Conservation (phyloP, 2,888 invertebrate genomes). For the Adelphocoris suturalis region DNA sequence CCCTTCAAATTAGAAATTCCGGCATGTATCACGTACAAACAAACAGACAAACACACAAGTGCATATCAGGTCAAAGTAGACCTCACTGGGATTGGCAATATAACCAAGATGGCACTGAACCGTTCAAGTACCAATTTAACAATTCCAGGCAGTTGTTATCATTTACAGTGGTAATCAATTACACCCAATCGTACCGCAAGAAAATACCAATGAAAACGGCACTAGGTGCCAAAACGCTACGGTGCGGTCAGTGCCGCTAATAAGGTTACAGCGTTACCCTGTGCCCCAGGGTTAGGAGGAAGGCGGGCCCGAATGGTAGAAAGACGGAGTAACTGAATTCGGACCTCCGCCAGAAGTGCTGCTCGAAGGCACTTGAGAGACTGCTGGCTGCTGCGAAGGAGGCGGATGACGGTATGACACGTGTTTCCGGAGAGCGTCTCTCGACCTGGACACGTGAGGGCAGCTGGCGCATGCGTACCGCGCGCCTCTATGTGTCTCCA, state of each 20-base stretch:
- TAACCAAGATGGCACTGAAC: too few species aligned
- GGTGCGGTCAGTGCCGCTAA: neutral
- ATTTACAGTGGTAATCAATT: too few species aligned
- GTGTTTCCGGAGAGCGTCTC: slow-evolving; percentile 92
- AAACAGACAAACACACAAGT: too few species aligned
- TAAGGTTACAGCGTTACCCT: neutral
- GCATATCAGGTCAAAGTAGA: too few species aligned
- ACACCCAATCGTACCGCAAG: neutral
- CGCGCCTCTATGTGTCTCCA: slow-evolving; percentile 94
- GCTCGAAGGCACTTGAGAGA: neutral
- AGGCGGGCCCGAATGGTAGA: slow-evolving; percentile 21
- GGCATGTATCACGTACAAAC: too few species aligned
- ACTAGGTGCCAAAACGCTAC: neutral
- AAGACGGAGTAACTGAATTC: slow-evolving; percentile 30
- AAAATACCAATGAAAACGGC: neutral
- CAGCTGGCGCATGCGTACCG: slow-evolving; percentile 93
- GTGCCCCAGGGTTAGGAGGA: slow-evolving; percentile 47
- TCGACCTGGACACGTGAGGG: slow-evolving; percentile 91
- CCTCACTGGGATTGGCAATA: too few species aligned
- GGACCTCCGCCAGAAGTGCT: slow-evolving; percentile 5
- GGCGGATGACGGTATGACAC: slow-evolving; percentile 85
- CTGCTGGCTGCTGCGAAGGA: neutral
- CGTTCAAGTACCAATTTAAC: too few species aligned
- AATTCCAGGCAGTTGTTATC: too few species aligned
- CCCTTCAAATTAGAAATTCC: too few species aligned